Evolutionary conservation across 2,888 invertebrate species (phyloP), one percentile per base, ranked within the genome.

Genomic region (Cryptus viduatorius): DNA sequence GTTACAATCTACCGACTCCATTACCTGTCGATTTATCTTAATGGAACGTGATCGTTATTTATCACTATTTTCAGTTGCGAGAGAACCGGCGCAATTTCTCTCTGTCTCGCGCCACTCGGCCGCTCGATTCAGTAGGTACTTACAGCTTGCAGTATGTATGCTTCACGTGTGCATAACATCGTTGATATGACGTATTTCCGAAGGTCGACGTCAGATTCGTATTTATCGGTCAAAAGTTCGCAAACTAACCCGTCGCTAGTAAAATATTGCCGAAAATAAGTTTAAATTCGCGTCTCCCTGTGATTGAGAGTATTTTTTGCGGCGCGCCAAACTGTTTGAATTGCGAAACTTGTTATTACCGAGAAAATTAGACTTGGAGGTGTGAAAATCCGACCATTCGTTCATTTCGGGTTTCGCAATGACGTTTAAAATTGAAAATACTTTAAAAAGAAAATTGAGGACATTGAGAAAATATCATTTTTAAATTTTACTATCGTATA

Each of bases 21-120:
- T 91, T 90, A 90, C 89, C 89, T 89, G 89, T 90, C 92, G 91
- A 92, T 92, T 92, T 91, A 91, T 92, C 91, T 92, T 92, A 92
- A 92, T 92, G 91, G 89, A 89, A 89, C 89, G 88, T 88, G 90
- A 92, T 91, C 89, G 91, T 92, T 92, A 92, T 92, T 92, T 91
- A 92, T 92, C 91, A 91, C 89, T 90, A 90, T 92, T 92, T 92
- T 91, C 91, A 91, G 88, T 90, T 88, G 86, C 89, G 79, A 88
- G 86, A 88, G 86, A 88, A 83, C 80, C 85, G 84, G 82, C 86
- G 86, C 90, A 82, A 90, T 90, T 89, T 90, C 89, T 90, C 89
- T 89, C 79, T 64, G 64, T 56, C 53, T 79, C 61, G n/a, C 61
- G 64, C 24, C 59, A 14, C 14, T n/a, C 50, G 12, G 14, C 19